Evolutionary conservation across 2,888 invertebrate species (phyloP).

Genomic region (Cheiracanthium punctorium): DNA sequence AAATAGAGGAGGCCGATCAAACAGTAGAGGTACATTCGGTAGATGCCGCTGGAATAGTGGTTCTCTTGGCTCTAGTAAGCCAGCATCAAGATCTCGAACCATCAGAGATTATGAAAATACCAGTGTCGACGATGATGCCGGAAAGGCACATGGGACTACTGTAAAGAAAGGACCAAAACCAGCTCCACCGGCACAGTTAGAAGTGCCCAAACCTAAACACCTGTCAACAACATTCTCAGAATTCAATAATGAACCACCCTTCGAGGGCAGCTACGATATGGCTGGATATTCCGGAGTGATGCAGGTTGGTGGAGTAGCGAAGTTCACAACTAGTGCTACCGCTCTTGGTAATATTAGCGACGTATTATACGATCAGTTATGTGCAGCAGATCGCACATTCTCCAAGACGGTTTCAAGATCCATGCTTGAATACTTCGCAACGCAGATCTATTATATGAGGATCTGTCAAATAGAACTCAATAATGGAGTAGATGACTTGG

Average conservation of each 20-base stretch:
- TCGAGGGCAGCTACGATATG: not conserved
- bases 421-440: not conserved
- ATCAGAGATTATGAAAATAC: not conserved
- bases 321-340: not conserved
- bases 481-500: not conserved
- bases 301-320: constrained; percentile 3
- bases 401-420: not conserved
- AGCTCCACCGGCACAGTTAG: not conserved
- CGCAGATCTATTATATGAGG: not conserved
- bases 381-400: not conserved
- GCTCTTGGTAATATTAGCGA: not conserved
- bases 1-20: too few species aligned
- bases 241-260: not conserved
- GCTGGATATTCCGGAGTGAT: not conserved
- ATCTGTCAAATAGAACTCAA: not conserved
- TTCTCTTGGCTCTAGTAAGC: too few species aligned
- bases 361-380: not conserved
- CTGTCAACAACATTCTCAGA: not conserved
- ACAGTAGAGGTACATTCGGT: too few species aligned
- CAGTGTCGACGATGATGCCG: not conserved
- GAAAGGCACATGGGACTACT: not conserved
- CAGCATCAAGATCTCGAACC: too few species aligned
- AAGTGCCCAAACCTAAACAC: not conserved
- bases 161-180: not conserved
- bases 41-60: too few species aligned